phyloP scores from a whole-genome alignment of 2,113 vertebrate genomes.

The Oncorhynchus masou region DNA sequence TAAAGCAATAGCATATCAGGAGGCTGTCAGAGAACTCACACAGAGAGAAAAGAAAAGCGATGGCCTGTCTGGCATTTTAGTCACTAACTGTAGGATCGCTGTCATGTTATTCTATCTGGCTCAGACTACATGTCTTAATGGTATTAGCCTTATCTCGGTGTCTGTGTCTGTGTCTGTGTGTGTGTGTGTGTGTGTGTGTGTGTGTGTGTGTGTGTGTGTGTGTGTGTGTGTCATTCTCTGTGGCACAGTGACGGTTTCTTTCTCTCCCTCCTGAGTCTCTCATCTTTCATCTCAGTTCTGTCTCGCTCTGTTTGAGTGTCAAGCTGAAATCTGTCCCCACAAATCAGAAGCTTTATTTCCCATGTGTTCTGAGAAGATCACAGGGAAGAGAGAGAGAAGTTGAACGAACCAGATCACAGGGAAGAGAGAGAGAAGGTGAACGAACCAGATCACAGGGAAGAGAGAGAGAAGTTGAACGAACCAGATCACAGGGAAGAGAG shows the following conservation, averaged over 20 bases:
- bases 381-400: constrained; percentile 42
- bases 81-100: constrained; percentile 52
- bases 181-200: too few species aligned
- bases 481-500: too few species aligned
- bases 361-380: constrained; percentile 55
- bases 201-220: not conserved
- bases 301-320: not conserved
- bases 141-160: constrained; percentile 41
- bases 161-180: constrained; percentile 8
- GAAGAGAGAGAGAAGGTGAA: too few species aligned
- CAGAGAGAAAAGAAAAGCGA: too few species aligned
- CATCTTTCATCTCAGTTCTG: constrained; percentile 14
- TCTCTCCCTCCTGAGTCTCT: constrained; percentile 9
- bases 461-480: too few species aligned
- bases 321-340: constrained; percentile 28
- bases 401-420: too few species aligned
- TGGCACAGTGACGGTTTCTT: constrained; percentile 47
- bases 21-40: constrained; percentile 47
- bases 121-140: constrained; percentile 49
- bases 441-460: too few species aligned
- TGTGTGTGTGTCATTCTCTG: not conserved
- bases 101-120: constrained; percentile 53
- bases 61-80: constrained; percentile 48
- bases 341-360: constrained; percentile 50
- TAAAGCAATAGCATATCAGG: not conserved